These are phyloP conservation scores for Turritopsis dohrnii DNA, from an alignment of 30 jellyfish, hydroid and myxozoan species.

Conservation along the genomic window DNA sequence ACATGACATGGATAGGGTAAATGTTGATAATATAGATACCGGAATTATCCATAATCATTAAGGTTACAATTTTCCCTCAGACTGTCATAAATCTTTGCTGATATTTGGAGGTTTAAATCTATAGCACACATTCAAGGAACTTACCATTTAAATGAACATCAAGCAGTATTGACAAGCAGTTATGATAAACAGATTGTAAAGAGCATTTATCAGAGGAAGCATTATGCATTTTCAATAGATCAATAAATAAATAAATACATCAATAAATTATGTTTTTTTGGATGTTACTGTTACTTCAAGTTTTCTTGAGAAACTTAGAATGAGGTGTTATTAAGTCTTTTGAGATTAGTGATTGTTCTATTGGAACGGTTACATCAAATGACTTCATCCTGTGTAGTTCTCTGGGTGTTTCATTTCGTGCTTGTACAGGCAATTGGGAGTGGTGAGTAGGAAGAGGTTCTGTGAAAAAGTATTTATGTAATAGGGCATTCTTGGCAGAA, in stretches of 20 bases:
- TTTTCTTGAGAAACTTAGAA: slow-evolving; percentile 6
- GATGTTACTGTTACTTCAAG: neutral
- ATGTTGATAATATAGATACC: too few species aligned
- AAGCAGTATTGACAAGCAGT: too few species aligned
- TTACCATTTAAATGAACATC: too few species aligned
- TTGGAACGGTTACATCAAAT: slow-evolving; percentile 81
- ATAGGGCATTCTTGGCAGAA: slow-evolving; percentile 78
- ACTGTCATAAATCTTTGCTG: too few species aligned
- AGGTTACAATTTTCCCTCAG: too few species aligned
- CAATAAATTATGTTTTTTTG: neutral
- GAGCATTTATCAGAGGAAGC: too few species aligned
- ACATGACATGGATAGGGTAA: too few species aligned
- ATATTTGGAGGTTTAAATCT: too few species aligned
- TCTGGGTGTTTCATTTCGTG: slow-evolving; percentile 45
- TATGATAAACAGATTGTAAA: too few species aligned
- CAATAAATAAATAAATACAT: neutral
- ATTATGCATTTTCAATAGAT: too few species aligned
- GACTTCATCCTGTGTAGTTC: slow-evolving; percentile 29
- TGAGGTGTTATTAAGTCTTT: slow-evolving; percentile 46
- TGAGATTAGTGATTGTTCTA: slow-evolving; percentile 59
- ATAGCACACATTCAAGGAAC: too few species aligned
- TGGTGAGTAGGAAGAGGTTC: slow-evolving; percentile 91
- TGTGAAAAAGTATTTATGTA: slow-evolving; percentile 78
- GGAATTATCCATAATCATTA: too few species aligned
- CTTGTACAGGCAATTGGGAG: slow-evolving; percentile 74